phyloP scores from a whole-genome alignment of 2,113 vertebrate genomes.

The Benthochromis sp. region DNA sequence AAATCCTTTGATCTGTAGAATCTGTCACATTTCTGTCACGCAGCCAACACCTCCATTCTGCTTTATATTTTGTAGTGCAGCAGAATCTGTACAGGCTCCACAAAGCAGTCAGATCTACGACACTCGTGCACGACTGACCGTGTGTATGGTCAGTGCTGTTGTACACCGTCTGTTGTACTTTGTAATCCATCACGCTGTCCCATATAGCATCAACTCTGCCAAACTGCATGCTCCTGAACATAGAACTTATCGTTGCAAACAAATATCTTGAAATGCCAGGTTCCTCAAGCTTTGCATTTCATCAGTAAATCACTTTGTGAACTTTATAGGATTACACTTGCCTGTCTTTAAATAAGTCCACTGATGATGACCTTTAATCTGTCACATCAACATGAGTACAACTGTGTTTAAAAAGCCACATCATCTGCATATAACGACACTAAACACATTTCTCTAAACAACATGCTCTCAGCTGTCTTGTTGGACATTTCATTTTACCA shows the following conservation, averaged over 20 bases:
- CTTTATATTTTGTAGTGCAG: neutral
- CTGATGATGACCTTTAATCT: neutral
- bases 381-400: neutral
- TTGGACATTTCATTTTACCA: neutral
- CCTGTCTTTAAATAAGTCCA: neutral
- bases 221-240: neutral
- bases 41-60: neutral
- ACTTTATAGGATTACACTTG: neutral
- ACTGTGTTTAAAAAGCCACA: neutral
- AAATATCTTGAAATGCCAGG: neutral
- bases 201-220: neutral
- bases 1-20: neutral
- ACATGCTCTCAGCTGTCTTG: neutral
- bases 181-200: neutral
- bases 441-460: neutral
- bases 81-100: neutral
- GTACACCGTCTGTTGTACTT: neutral
- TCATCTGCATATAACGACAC: constrained; percentile 22
- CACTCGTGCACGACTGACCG: neutral
- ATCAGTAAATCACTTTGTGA: neutral
- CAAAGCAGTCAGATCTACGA: neutral
- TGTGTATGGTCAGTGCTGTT: neutral
- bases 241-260: neutral
- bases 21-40: neutral
- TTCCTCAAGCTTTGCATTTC: neutral